These are phyloP conservation scores for Yoshiicerus persimilis DNA, from an alignment of 1,140 invertebrate genomes.

Conservation along the genomic window DNA sequence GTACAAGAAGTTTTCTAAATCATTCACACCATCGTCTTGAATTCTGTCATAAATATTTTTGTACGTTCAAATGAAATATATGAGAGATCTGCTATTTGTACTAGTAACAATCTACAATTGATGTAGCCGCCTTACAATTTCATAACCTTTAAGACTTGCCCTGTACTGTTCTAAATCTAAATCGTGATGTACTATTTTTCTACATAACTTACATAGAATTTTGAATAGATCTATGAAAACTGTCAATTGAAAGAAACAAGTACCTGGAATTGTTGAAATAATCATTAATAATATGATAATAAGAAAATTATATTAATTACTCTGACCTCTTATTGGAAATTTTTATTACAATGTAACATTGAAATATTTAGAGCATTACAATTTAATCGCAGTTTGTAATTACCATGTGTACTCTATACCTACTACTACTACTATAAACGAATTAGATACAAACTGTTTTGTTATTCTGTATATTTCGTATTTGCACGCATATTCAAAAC, in stretches of 20 bases:
- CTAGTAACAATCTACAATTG: too few species aligned
- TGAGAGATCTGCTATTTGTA: not conserved
- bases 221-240: not conserved
- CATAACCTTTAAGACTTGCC: not conserved
- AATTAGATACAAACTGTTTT: not conserved
- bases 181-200: not conserved
- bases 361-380: not conserved
- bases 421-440: not conserved
- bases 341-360: not conserved
- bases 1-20: too few species aligned
- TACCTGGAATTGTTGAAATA: not conserved
- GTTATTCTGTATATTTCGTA: not conserved
- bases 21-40: too few species aligned
- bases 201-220: not conserved
- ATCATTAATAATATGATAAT: not conserved
- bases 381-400: not conserved
- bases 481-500: not conserved
- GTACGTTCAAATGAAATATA: not conserved
- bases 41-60: not conserved
- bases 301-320: too few species aligned
- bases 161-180: not conserved
- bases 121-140: not conserved
- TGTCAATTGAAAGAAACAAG: not conserved
- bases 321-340: not conserved
- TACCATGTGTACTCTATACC: too few species aligned